Evolutionary conservation across 2,888 invertebrate genomes (phyloP).

Genomic region (Ectobius pallidus): DNA sequence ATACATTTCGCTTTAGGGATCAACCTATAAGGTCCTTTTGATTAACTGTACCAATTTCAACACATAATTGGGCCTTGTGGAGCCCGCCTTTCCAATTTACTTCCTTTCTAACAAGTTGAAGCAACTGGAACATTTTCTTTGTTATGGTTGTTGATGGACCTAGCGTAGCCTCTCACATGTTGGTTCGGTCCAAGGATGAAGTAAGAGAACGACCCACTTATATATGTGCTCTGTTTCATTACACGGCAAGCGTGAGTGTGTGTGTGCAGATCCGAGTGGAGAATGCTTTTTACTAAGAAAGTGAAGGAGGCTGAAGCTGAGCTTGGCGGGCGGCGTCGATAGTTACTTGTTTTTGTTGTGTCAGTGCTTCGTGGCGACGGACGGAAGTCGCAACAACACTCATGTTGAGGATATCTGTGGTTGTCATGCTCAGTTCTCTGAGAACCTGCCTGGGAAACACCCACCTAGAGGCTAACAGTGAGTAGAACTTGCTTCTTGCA

Average conservation of each 20-base stretch:
- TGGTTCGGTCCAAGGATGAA: conserved; percentile 20
- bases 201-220: conserved; percentile 26
- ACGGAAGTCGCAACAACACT: conserved; percentile 6
- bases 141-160: not conserved
- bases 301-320: not conserved
- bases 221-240: not conserved
- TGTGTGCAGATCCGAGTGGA: not conserved
- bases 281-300: conserved; percentile 6
- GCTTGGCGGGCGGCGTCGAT: not conserved
- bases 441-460: not conserved
- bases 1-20: too few relatives aligned
- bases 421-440: conserved; percentile 10
- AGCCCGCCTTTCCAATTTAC: too few relatives aligned
- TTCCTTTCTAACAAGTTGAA: too few relatives aligned
- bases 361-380: not conserved
- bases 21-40: too few relatives aligned
- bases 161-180: not conserved
- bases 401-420: conserved; percentile 1
- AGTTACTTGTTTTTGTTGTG: not conserved
- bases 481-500: not conserved
- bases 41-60: too few relatives aligned
- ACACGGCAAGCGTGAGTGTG: not conserved
- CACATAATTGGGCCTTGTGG: too few relatives aligned
- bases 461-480: not conserved
- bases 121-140: not conserved